A percentile compares a stretch with the other conserved stretches of the same genome.
phyloP scores from a whole-genome alignment of 2,113 vertebrate species.

The Gymnobelideus leadbeateri region DNA sequence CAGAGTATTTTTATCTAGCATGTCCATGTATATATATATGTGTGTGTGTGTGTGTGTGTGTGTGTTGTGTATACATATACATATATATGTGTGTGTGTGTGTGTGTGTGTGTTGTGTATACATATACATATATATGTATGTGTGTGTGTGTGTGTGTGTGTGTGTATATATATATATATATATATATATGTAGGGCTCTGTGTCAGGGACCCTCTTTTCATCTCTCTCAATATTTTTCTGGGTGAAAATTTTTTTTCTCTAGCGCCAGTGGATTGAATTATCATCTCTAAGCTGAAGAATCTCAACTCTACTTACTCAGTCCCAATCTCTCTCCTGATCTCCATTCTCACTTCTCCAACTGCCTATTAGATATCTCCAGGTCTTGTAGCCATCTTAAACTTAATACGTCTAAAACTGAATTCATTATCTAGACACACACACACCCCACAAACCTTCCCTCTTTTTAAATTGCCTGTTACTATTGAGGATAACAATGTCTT shows the following conservation, averaged over 20 bases:
- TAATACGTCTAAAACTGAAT: too few relatives aligned
- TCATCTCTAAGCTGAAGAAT: background rate
- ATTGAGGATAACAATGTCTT: background rate
- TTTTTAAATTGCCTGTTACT: background rate
- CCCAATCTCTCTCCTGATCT: background rate
- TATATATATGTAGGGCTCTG: background rate
- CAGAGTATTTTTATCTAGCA: background rate
- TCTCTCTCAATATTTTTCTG: background rate
- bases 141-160: too few relatives aligned
- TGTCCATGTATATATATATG: background rate
- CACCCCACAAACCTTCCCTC: background rate
- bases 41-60: too few relatives aligned
- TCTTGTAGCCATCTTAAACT: too few relatives aligned
- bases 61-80: too few relatives aligned
- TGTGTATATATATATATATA: too few relatives aligned
- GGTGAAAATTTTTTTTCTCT: background rate
- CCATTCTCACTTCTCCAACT: background rate
- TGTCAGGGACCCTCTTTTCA: background rate
- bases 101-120: too few relatives aligned
- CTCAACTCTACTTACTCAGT: background rate
- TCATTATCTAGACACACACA: background rate
- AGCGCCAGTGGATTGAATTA: background rate
- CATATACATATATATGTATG: too few relatives aligned
- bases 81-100: too few relatives aligned
- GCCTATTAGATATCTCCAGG: background rate